Evolutionary conservation across 2,797 vertebrate genomes (phyloP).

Genomic region (Chiroxiphia lanceolata): DNA sequence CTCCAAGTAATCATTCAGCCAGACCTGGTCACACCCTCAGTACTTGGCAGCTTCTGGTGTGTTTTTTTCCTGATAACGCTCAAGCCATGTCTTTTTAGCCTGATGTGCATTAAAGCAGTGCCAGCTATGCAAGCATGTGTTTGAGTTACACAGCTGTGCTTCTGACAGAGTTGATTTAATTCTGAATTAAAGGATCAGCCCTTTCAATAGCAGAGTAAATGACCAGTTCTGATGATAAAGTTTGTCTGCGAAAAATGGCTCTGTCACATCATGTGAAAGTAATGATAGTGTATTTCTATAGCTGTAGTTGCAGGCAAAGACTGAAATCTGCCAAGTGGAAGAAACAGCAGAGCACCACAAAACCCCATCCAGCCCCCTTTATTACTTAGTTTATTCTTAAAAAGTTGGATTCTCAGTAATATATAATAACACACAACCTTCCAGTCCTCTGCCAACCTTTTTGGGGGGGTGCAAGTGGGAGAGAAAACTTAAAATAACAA

Average conservation of each 20-base stretch:
- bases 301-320: background rate
- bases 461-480: background rate
- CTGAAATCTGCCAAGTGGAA: background rate
- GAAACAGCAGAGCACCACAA: background rate
- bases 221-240: background rate
- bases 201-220: background rate
- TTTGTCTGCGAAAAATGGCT: background rate
- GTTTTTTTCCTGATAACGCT: constrained; percentile 38
- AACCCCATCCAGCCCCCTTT: background rate
- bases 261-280: background rate
- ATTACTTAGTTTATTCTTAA: background rate
- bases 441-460: background rate
- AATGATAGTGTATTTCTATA: background rate
- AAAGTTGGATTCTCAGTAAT: background rate
- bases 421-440: background rate
- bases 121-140: background rate
- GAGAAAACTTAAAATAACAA: background rate
- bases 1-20: constrained; percentile 21
- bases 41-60: background rate
- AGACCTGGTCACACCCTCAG: constrained; percentile 40
- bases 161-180: background rate
- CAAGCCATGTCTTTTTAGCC: background rate
- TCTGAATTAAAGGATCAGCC: background rate
- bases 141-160: background rate
- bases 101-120: background rate